Evolutionary conservation across 2,888 invertebrate genomes (phyloP), one percentile per base, ranked within the genome.

Genomic region (Cyclophora punctaria): DNA sequence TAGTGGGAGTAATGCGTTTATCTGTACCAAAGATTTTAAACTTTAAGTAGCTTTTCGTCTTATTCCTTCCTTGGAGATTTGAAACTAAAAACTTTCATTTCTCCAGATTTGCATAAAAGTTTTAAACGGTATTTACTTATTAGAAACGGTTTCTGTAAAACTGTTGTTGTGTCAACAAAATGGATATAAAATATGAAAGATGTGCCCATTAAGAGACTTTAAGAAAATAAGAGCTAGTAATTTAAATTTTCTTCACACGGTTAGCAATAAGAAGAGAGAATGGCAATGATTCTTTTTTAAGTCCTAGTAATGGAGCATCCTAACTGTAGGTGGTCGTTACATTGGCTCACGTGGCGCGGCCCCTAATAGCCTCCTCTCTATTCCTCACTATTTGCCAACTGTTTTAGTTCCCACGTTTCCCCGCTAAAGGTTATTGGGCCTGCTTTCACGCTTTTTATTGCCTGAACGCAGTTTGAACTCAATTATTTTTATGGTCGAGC

Each of bases 401-500:
- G 87, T 67, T 66, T 59, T 56, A 54, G 64, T 79, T 86, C 87
- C 80, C 87, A 86, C 86, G 84, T 74, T 69, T 70, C 73, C 78
- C 73, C 73, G 73, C 79, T 74, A 80, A 83, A 85, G 85, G 86
- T 85, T 87, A 86, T 85, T 83, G 81, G 83, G 80, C 78, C 78
- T 82, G 79, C 83, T 84, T 86, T 82, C 82, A 86, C 80, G 82
- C 83, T 86, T 88, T 88, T 88, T 88, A 86, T 85, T 83, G 86
- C 87, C 79, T 73, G 74, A 82, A 85, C 85, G 82, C 83, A 83
- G 84, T 87, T 87, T 86, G 83, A 85, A 87, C 87, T 86, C 86
- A 87, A 88, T 87, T 87, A 88, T 86, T 86, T 88, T 88, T 87
- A 87, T 83, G 86, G 83, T 78, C 70, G 80, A 69, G 78, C 72